Conservation (phyloP, 2,888 invertebrate species). For the Copidosoma aretas region DNA sequence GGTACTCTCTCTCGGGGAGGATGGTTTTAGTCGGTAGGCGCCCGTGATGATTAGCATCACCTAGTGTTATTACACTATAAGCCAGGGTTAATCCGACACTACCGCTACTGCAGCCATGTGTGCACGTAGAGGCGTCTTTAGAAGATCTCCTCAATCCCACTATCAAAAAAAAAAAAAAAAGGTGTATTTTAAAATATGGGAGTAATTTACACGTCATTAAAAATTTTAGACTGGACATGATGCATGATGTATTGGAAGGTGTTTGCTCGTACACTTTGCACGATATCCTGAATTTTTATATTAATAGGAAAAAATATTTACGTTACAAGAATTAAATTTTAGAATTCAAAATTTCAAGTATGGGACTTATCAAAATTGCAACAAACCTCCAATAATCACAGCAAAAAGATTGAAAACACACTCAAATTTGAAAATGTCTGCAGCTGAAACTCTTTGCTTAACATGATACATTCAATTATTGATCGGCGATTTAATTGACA, state of each 20-base stretch:
- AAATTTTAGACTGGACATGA: not conserved
- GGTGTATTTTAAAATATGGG: constrained; percentile 9
- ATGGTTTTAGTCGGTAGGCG: no score
- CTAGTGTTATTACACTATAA: no score
- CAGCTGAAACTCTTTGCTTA: not conserved
- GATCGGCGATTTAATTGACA: not conserved
- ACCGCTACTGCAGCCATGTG: no score
- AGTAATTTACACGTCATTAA: constrained; percentile 2
- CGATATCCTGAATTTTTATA: constrained; percentile 12
- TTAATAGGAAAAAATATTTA: constrained; percentile 21
- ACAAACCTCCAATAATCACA: not conserved
- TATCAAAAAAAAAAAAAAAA: no score
- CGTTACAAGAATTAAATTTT: not conserved
- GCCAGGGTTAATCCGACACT: no score
- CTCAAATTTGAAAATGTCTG: not conserved
- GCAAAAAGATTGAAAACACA: not conserved
- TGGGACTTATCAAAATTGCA: not conserved
- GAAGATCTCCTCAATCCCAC: no score
- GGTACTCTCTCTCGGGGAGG: no score
- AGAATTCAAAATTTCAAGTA: not conserved
- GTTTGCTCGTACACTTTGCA: constrained; percentile 13
- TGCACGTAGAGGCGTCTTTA: no score
- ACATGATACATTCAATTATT: constrained; percentile 12
- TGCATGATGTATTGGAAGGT: constrained; percentile 29
- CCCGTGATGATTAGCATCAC: no score